A percentile compares a stretch with the other conserved stretches of the same genome.
These are phyloP conservation scores for Nephrotoma flavescens DNA, from an alignment of 2,888 invertebrate species.

Conservation along the genomic window DNA sequence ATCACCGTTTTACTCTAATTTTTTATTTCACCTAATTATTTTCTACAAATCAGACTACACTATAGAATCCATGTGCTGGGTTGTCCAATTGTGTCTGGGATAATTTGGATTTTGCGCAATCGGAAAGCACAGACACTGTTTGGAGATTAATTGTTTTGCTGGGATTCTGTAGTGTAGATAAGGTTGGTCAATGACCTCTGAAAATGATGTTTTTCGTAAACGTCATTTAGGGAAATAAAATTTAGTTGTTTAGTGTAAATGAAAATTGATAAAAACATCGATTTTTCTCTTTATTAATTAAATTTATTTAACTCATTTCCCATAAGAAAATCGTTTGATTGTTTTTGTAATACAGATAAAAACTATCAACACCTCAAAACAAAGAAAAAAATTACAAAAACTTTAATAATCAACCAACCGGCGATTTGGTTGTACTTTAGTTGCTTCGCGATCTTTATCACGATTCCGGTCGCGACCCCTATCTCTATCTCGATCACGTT, in stretches of 20 bases:
- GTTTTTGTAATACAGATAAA: conserved; percentile 1
- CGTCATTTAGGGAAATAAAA: too few relatives aligned
- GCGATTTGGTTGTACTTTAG: neutral
- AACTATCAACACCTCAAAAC: neutral
- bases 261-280: neutral
- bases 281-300: neutral
- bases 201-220: too few relatives aligned
- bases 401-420: conserved; percentile 3
- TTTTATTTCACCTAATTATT: too few relatives aligned
- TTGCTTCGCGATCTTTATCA: conserved; percentile 9
- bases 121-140: too few relatives aligned
- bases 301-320: neutral
- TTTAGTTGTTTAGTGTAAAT: neutral
- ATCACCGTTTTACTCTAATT: too few relatives aligned
- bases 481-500: conserved; percentile 7
- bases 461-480: conserved; percentile 15
- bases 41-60: too few relatives aligned
- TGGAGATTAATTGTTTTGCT: too few relatives aligned
- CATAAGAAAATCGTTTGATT: neutral
- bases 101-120: too few relatives aligned
- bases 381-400: neutral
- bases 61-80: too few relatives aligned
- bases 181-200: neutral
- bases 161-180: neutral
- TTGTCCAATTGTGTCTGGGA: too few relatives aligned